Evolutionary conservation across 1,140 invertebrate species (phyloP).

Genomic region (Rhynchophorus ferrugineus): DNA sequence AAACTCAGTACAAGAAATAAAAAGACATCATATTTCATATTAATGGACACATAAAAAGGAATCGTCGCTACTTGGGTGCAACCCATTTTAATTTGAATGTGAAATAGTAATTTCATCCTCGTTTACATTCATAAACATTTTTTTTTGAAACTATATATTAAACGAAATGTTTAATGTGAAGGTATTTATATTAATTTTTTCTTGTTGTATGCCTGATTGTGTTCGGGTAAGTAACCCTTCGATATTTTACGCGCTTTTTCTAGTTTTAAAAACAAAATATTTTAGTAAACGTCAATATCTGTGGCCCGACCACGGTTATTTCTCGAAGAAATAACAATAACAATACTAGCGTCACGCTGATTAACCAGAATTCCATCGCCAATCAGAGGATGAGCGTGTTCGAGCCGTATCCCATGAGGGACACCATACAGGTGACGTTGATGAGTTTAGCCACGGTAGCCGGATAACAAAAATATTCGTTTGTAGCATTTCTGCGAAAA

Average conservation of each 20-base stretch:
- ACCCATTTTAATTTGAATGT: no score
- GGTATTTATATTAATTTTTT: no score
- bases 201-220: no score
- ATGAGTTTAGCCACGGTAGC: neutral
- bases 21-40: no score
- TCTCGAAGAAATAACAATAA: constrained; percentile 59
- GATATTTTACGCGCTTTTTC: no score
- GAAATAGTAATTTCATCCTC: no score
- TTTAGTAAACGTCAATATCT: constrained; percentile 43
- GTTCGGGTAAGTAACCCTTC: no score
- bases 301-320: constrained; percentile 53
- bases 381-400: constrained; percentile 75
- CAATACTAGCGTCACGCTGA: constrained; percentile 63
- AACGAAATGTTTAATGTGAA: constrained; percentile 1
- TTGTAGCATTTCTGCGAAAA: constrained; percentile 80
- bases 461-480: neutral
- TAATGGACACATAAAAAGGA: no score
- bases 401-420: constrained; percentile 79
- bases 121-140: neutral
- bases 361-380: constrained; percentile 47
- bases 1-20: no score
- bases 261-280: no score
- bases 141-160: neutral
- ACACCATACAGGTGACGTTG: constrained; percentile 64
- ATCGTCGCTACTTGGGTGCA: no score